Evolutionary conservation across 2,113 vertebrate species (phyloP).

Genomic region (Laticauda laticaudata): DNA sequence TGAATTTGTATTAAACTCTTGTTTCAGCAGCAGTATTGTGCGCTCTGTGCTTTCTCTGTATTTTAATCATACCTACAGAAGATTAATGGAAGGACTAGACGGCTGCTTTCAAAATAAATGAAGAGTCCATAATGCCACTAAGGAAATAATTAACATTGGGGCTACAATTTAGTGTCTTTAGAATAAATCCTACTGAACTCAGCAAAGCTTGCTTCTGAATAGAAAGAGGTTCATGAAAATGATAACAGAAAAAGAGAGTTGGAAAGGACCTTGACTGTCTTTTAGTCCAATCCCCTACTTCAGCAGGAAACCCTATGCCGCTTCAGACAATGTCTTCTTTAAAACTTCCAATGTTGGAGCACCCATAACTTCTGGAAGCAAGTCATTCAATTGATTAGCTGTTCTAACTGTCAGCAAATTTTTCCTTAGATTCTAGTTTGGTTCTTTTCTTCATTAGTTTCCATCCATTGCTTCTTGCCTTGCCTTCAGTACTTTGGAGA

Average conservation of each 20-base stretch:
- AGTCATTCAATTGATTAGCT: neutral
- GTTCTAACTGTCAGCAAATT: neutral
- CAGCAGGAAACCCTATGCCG: neutral
- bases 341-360: neutral
- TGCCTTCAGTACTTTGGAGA: neutral
- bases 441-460: neutral
- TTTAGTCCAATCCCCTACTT: neutral
- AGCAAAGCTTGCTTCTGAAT: neutral
- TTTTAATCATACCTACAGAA: neutral
- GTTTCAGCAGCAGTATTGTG: neutral
- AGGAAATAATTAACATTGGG: neutral
- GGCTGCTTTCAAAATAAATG: conserved; percentile 9
- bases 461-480: neutral
- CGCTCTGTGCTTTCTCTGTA: neutral
- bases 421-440: neutral
- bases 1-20: neutral
- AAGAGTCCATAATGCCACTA: neutral
- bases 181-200: neutral
- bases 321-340: neutral
- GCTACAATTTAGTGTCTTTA: neutral
- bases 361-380: neutral
- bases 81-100: neutral
- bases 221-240: neutral
- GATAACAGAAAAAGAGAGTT: neutral
- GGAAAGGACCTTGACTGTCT: neutral